Evolutionary conservation across 2,888 invertebrate genomes (phyloP).

Genomic region (Hemaris fuciformis): DNA sequence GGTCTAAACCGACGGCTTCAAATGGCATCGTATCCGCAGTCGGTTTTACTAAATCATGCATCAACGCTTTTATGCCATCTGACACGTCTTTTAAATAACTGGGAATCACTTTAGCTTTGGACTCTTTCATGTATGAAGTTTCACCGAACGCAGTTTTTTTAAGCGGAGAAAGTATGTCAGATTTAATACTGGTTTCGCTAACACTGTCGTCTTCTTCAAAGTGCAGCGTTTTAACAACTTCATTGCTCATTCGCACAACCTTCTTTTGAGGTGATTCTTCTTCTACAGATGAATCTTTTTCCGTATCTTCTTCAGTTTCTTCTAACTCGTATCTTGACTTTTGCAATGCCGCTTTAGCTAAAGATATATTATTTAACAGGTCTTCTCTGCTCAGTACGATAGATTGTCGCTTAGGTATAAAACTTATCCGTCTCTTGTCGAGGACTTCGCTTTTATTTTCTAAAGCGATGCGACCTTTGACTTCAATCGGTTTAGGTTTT

Average conservation of each 20-base stretch:
- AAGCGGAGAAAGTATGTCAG: slow-evolving; percentile 40
- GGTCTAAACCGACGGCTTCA: slow-evolving; percentile 23
- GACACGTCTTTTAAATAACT: slow-evolving; percentile 53
- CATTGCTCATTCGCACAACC: slow-evolving; percentile 42
- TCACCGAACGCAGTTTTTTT: slow-evolving; percentile 60
- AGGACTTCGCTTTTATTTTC: slow-evolving; percentile 28
- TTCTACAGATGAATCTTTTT: slow-evolving; percentile 23
- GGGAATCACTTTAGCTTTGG: slow-evolving; percentile 60
- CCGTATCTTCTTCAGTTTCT: slow-evolving; percentile 42
- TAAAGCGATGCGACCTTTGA: slow-evolving; percentile 24
- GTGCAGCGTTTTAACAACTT: slow-evolving; percentile 63
- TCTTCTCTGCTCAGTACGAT: slow-evolving; percentile 56
- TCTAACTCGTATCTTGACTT: slow-evolving; percentile 47
- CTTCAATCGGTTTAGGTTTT: background rate
- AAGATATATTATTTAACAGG: slow-evolving; percentile 55
- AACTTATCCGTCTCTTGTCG: slow-evolving; percentile 37
- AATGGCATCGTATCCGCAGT: slow-evolving; percentile 49
- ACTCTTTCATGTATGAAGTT: slow-evolving; percentile 44
- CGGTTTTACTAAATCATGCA: slow-evolving; percentile 68
- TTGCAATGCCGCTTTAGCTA: slow-evolving; percentile 55
- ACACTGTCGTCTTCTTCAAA: slow-evolving; percentile 59
- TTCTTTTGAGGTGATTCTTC: slow-evolving; percentile 25
- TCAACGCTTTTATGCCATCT: slow-evolving; percentile 60
- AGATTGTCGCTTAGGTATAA: slow-evolving; percentile 46
- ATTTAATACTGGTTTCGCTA: slow-evolving; percentile 34